Base-by-base conservation (phyloP, 2,113 vertebrate genomes). In the Phylloscopus trochilus region DNA sequence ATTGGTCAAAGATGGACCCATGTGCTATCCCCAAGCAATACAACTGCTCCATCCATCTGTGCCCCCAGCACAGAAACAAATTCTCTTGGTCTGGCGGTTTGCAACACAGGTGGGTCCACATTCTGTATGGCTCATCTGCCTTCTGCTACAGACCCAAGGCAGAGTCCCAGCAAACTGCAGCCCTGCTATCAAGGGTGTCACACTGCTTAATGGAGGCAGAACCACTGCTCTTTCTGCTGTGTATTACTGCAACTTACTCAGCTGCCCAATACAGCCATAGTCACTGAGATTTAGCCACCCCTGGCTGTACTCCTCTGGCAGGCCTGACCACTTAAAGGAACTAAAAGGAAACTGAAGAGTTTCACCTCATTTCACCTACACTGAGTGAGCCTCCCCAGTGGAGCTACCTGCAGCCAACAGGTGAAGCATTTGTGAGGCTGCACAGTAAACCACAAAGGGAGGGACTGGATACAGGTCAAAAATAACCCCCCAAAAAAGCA, bases 181-280 rank as follows among this genome's bases (percentile, higher is more conserved):
- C 76, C 56, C 81, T 77, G 30, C 33, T 78, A 7, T 9, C 39
- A 43, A 39, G 23, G 69, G 23, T 22, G 12, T 24, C n/a, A 27
- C 0, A 0, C 20, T 86, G 52, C 35, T 55, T 27, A 47, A 3
- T 0, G 0, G 35, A 59, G 37, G 28, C 23, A 76, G 51, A 86
- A 70, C 14, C 47, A 23, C 2, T 64, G 52, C 26, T 60, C 28
- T 28, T 67, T n/a, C 77, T 74, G 41, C 60, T 56, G n/a, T 0
- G 0, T 31, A 16, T 31, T 37, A 74, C 1, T 49, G 26, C 47
- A 89, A 39, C 31, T 64, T 35, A 18, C 11, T 49, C 46, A 73
- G 23, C 2, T 79, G 74, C 62, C 76, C 77, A 89, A 72, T 6
- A 5, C 15, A 89, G 52, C 14, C 44, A 33, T 4, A 35, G 5